Base-by-base conservation (phyloP, 64 coral and sea anemone genomes). In the Stichodactyla helianthus region DNA sequence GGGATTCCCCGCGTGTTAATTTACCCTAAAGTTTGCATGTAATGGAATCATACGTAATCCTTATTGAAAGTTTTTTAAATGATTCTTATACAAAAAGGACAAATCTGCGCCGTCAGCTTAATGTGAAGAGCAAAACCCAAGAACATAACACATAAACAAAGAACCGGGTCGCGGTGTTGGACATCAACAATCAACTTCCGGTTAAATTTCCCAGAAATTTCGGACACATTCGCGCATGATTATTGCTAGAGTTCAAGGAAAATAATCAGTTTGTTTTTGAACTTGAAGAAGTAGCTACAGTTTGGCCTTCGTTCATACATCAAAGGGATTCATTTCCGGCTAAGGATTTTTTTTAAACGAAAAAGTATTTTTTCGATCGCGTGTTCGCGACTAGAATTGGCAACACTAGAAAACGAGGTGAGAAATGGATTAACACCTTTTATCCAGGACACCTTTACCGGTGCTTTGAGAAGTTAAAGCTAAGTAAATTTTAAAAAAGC, bases 371-470 rank as follows among this genome's bases (percentile, higher is more conserved):
- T 9, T 65, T 65, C 62, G 62, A 65, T 65, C 62, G 62, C 62
- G 18, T 0, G 62, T 65, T n/a, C 19, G 19, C 6, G 62, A 22
- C 19, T n/a, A 65, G 6, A n/a, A 16, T 17, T 18, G 2, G 22
- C 35, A 50, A 79, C 16, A 13, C 35, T 44, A 44, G 35, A 44
- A 44, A 14, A 52, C 50, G 26, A 79, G 77, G 77, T 79, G 77
- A 51, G 77, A 79, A 79, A 79, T 79, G 31, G 28, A 50, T 79
- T 79, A 79, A 79, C 77, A 79, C 77, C 77, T 44, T 44, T 44
- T 44, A 44, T 44, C 35, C 35, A 44, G 35, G 35, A 44, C 35
- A 44, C 35, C 1, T 44, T 44, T 44, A 44, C 35, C 0, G 35
- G 35, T 44, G 35, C 35, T 44, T 44, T 44, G 7, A 65, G 5